phyloP scores from a whole-genome alignment of 1,140 invertebrate species.

The Eumeta japonica region DNA sequence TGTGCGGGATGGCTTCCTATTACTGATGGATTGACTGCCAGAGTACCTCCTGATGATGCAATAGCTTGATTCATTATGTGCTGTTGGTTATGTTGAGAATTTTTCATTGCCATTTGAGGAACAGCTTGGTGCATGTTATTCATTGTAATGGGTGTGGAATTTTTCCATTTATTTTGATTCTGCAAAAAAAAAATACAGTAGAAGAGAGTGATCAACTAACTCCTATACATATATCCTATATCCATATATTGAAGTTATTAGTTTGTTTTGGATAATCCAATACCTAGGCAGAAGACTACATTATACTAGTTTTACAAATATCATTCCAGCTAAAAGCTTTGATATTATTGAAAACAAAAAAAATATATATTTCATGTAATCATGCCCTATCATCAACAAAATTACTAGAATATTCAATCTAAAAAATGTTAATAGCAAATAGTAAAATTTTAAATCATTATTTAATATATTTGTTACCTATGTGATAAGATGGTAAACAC shows the following conservation, averaged over 20 bases:
- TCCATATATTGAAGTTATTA: no score
- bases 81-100: constrained; percentile 60
- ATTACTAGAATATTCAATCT: not conserved
- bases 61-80: constrained; percentile 57
- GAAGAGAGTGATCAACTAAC: no score
- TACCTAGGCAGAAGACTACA: no score
- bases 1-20: constrained; percentile 50
- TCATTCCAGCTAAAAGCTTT: no score
- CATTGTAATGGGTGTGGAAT: constrained; percentile 50
- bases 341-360: no score
- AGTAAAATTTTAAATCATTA: not conserved
- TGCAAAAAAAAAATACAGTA: constrained; percentile 48
- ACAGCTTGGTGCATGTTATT: constrained; percentile 46
- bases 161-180: constrained; percentile 75
- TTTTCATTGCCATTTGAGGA: constrained; percentile 36
- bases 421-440: not conserved
- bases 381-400: not conserved
- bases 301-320: no score
- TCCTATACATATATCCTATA: no score
- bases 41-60: constrained; percentile 56
- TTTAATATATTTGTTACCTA: not conserved
- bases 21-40: constrained; percentile 64
- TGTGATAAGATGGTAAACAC: constrained; percentile 6
- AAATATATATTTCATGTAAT: not conserved
- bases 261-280: no score